Evolutionary conservation across 2,888 invertebrate genomes (phyloP).

Genomic region (Acanthosepion esculentum): DNA sequence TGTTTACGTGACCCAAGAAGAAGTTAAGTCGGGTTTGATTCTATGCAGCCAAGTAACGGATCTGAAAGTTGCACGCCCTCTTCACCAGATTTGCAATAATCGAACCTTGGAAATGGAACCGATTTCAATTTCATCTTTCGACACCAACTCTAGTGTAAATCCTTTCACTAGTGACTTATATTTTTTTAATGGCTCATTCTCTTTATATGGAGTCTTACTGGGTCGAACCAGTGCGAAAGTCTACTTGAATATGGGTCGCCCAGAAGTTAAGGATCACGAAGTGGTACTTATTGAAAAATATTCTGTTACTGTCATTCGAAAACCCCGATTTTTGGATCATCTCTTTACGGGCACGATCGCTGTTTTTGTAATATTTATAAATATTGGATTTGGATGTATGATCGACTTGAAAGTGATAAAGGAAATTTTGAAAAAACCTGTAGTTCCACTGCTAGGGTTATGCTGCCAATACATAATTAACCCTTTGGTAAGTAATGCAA

Average conservation of each 20-base stretch:
- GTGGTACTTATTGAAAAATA: background rate
- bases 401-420: background rate
- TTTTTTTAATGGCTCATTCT: background rate
- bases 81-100: background rate
- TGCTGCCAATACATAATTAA: slow-evolving; percentile 37
- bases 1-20: background rate
- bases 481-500: slow-evolving; percentile 25
- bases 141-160: background rate
- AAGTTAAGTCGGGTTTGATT: background rate
- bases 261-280: background rate
- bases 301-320: background rate
- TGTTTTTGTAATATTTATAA: background rate
- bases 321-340: background rate
- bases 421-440: background rate
- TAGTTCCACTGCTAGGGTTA: background rate
- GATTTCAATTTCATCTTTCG: background rate
- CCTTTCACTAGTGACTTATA: background rate
- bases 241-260: background rate
- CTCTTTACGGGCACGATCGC: background rate
- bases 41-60: background rate
- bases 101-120: background rate
- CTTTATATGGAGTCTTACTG: background rate
- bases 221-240: background rate
- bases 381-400: slow-evolving; percentile 40
- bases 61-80: background rate